Evolutionary conservation across 1,140 invertebrate species (phyloP).

Genomic region (Drosophila rhopaloa): DNA sequence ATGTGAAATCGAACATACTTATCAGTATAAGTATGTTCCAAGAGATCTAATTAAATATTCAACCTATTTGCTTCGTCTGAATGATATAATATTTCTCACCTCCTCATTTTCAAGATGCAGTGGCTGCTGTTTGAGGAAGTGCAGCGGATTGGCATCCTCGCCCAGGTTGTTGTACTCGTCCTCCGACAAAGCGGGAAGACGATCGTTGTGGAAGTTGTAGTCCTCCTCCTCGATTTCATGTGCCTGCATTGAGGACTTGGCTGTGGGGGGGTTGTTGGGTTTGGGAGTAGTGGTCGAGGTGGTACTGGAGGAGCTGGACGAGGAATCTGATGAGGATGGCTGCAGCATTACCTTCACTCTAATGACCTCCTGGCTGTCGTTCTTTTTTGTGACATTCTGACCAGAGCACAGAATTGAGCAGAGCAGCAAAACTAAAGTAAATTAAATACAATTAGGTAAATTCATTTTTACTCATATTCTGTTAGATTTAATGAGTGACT

Average conservation of each 20-base stretch:
- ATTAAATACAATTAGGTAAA: too few relatives aligned
- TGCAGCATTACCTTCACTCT: constrained; percentile 19
- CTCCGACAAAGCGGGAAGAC: constrained; percentile 46
- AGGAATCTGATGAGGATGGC: neutral
- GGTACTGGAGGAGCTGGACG: neutral
- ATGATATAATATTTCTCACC: neutral
- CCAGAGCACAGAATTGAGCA: constrained; percentile 14
- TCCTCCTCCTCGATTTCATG: constrained; percentile 48
- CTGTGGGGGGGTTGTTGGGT: constrained; percentile 10
- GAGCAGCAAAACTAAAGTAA: constrained; percentile 33
- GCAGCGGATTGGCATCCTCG: constrained; percentile 66
- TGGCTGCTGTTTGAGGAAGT: constrained; percentile 59
- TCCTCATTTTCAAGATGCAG: neutral
- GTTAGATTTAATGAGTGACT: too few relatives aligned
- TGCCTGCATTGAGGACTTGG: constrained; percentile 13
- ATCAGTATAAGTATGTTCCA: too few relatives aligned
- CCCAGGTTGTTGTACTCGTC: constrained; percentile 55
- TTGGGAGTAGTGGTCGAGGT: constrained; percentile 12
- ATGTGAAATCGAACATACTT: too few relatives aligned
- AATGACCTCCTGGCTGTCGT: constrained; percentile 6
- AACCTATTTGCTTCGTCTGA: too few relatives aligned
- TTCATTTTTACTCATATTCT: too few relatives aligned
- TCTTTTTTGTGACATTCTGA: constrained; percentile 7
- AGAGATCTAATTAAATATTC: too few relatives aligned
- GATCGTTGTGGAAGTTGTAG: constrained; percentile 54